Evolutionary conservation across 2,797 vertebrate species (phyloP), one percentile per base, ranked within the genome.

Genomic region (Semaprochilodus insignis): DNA sequence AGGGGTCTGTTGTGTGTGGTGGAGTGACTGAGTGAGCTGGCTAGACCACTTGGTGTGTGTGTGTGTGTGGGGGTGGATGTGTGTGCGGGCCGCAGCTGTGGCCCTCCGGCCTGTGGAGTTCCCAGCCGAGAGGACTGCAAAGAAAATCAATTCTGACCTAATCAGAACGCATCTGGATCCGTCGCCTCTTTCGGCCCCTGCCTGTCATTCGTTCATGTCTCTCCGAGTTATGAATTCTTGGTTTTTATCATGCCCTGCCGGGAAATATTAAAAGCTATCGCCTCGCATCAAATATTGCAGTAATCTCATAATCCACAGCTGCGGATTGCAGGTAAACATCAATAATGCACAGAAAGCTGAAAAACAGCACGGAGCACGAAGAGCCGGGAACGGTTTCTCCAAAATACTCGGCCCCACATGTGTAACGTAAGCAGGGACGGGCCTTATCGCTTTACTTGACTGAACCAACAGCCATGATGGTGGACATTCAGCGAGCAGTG

Each of bases 1-100:
- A 82, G 84, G 69, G 79, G 85, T 86, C 88, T 85, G 88, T 81
- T 55, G 85, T 93, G 79, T 54, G 60, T 21, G 65, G 73, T 40
- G 75, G 74, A 81, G 86, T 77, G 89, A 89, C 90, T 89, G 83
- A 85, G 80, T 78, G 80, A 86, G 83, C 87, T 78, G 82, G 74
- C 67, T 72, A 82, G 80, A 84, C 77, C 60, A 66, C 44, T 59
- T 87, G 91, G 54, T 77, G 67, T 63, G 70, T 88, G 71, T 76
- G 79, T 81, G 75, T 81, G 71, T 74, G 70, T 62, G 75, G 74
- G 55, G 88, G 87, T 89, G 62, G 67, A 72, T 54, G 51, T 88
- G 87, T 90, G 76, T 57, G 74, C 60, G 54, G 60, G 63, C 52
- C 77, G 70, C 85, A 86, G 85, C 83, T 85, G 83, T 63, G 86